Percentiles rank a stretch among this genome's conserved stretches.
Evolutionary conservation across 2,113 vertebrate species (phyloP).

Genomic region (Chiloscyllium plagiosum): DNA sequence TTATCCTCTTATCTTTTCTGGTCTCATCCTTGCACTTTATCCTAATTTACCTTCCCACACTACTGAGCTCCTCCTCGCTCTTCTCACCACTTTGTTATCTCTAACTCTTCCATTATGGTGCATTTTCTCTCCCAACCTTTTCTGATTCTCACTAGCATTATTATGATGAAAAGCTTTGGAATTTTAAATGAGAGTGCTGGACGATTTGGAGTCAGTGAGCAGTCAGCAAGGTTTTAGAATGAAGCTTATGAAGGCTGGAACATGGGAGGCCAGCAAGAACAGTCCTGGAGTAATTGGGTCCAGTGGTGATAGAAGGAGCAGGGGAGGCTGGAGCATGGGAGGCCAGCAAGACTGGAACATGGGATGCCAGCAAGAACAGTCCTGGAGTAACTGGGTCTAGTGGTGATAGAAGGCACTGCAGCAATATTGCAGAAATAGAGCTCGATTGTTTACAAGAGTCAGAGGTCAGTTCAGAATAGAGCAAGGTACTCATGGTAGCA

Average conservation of each 20-base stretch:
- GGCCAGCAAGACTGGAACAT: background rate
- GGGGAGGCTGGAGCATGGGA: no score
- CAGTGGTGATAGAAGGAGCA: background rate
- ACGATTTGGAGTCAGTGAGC: background rate
- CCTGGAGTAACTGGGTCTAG: background rate
- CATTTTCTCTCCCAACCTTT: background rate
- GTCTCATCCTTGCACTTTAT: background rate
- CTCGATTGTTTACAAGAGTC: background rate
- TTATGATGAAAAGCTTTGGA: background rate
- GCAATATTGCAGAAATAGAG: background rate
- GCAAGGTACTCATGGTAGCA: no score
- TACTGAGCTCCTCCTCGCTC: background rate
- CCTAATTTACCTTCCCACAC: background rate
- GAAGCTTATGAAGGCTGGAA: background rate
- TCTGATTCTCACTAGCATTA: background rate
- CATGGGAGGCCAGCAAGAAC: background rate
- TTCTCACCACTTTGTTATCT: background rate
- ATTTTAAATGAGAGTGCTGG: background rate
- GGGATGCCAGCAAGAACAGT: background rate
- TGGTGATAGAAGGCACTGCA: background rate
- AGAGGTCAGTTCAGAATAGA: no score
- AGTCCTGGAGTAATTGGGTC: background rate
- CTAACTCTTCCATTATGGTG: background rate
- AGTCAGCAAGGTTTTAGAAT: background rate
- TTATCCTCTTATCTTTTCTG: background rate